Evolutionary conservation across 1,140 invertebrate genomes (phyloP).

Genomic region (Cyclargus thomasi): DNA sequence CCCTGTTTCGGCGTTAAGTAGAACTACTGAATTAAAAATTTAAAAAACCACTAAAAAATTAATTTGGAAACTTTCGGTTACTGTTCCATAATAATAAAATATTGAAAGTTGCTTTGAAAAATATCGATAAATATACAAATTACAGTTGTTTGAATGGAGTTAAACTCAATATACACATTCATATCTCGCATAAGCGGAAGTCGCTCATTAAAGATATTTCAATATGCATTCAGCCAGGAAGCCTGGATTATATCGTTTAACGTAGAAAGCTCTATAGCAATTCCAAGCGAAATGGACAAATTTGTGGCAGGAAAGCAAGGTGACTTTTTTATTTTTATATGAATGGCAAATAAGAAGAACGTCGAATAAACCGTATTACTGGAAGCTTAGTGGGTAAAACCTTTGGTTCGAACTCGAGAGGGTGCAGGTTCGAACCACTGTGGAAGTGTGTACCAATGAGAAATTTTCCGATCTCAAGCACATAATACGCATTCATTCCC

Average conservation of each 20-base stretch:
- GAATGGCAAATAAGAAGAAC: background rate
- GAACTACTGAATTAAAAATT: no score
- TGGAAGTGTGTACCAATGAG: no score
- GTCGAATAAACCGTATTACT: no score
- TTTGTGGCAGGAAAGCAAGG: background rate
- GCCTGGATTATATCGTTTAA: background rate
- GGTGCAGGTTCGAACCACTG: no score
- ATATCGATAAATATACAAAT: background rate
- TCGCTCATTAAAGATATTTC: slow-evolving; percentile 10
- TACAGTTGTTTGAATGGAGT: background rate
- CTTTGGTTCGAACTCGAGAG: no score
- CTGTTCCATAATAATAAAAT: no score
- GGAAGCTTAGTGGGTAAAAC: no score
- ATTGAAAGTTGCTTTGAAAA: background rate
- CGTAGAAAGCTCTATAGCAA: background rate
- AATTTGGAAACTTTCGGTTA: no score
- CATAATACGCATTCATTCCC: no score
- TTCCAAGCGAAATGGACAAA: background rate
- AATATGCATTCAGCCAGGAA: slow-evolving; percentile 5
- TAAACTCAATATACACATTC: background rate
- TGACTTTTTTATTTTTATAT: background rate
- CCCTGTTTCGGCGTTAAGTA: no score
- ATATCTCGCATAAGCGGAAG: background rate
- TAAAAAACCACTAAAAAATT: no score
- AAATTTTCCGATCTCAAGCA: no score